Evolutionary conservation across 2,113 vertebrate species (phyloP).

Genomic region (Pomatostomus ruficeps): DNA sequence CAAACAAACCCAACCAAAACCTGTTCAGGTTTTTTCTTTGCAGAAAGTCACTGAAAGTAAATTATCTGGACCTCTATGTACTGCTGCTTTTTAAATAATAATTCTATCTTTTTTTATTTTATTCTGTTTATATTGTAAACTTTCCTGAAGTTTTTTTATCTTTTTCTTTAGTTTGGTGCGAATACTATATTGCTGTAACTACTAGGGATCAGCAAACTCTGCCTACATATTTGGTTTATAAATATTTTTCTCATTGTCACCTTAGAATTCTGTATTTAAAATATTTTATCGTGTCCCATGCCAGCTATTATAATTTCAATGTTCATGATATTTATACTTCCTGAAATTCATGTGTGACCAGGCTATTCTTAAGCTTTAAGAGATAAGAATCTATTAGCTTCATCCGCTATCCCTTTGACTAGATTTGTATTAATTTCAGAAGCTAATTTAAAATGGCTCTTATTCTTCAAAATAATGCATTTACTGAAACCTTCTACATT

Average conservation of each 20-base stretch:
- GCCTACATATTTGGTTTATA: neutral
- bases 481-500: neutral
- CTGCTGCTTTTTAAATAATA: neutral
- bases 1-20: neutral
- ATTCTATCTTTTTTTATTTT: neutral
- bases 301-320: neutral
- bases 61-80: neutral
- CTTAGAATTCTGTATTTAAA: neutral
- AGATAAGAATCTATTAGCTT: neutral
- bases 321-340: neutral
- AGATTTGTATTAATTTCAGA: neutral
- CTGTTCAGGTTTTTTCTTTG: neutral
- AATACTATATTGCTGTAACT: neutral
- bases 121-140: neutral
- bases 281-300: neutral
- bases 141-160: neutral
- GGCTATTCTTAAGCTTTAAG: neutral
- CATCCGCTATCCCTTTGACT: neutral
- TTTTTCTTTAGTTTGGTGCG: neutral
- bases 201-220: neutral
- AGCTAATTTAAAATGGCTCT: neutral
- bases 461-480: neutral
- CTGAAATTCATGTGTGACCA: neutral
- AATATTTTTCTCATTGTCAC: neutral
- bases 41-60: neutral